phyloP scores from a whole-genome alignment of 2,113 vertebrate species.

The Mus pahari region DNA sequence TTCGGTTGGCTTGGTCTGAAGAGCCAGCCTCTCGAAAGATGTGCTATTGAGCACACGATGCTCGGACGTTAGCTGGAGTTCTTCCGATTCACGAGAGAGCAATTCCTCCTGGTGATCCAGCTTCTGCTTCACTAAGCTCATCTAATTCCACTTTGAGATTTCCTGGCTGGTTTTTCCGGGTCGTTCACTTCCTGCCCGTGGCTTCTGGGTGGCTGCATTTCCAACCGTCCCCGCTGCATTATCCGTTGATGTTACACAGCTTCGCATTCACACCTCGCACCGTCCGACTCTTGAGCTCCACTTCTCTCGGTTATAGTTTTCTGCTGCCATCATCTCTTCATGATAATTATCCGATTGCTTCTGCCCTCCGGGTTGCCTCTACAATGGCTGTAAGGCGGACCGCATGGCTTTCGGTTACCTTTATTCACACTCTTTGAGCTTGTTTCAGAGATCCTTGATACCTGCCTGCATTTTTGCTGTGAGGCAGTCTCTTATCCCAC shows the following conservation, averaged over 20 bases:
- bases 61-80: constrained; percentile 90
- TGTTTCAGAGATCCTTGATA: no score
- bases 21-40: constrained; percentile 92
- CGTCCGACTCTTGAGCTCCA: constrained; percentile 92
- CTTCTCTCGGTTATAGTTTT: constrained; percentile 90
- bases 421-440: no score
- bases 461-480: no score
- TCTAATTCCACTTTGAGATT: constrained; percentile 91
- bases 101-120: constrained; percentile 91
- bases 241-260: constrained; percentile 92
- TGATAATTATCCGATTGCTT: no score
- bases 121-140: constrained; percentile 92
- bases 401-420: no score
- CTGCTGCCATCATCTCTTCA: no score
- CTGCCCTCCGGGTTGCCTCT: no score
- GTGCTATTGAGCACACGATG: constrained; percentile 90
- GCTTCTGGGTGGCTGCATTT: constrained; percentile 88
- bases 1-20: constrained; percentile 90
- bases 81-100: constrained; percentile 91
- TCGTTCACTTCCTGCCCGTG: constrained; percentile 88
- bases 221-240: constrained; percentile 88
- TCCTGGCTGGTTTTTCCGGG: constrained; percentile 92
- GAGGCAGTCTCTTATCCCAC: no score
- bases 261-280: constrained; percentile 92
- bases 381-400: no score